These are phyloP conservation scores for Anaspis maculata DNA, from an alignment of 2,888 invertebrate genomes.

Conservation along the genomic window DNA sequence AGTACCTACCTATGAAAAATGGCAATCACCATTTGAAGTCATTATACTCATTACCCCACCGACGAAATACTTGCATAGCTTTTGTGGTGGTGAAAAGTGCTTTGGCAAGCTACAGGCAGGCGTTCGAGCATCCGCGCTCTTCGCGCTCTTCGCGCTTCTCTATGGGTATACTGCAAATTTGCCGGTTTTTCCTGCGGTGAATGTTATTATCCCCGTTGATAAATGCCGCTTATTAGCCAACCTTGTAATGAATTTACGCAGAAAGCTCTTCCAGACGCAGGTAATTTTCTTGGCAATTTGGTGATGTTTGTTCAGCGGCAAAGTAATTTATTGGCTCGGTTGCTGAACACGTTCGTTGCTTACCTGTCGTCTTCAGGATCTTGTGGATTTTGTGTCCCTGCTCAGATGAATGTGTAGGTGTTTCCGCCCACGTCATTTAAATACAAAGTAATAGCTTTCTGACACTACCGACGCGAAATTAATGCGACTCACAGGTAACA, in stretches of 20 bases:
- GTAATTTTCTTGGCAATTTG: slow-evolving; percentile 41
- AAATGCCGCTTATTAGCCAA: slow-evolving; percentile 38
- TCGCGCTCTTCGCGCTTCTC: no score
- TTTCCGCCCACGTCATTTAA: slow-evolving; percentile 16
- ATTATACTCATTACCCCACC: no score
- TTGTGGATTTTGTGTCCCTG: slow-evolving; percentile 5
- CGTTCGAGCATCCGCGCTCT: no score
- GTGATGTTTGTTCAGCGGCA: slow-evolving; percentile 37
- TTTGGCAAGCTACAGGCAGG: no score
- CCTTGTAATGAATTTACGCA: slow-evolving; percentile 36
- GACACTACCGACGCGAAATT: slow-evolving; percentile 16
- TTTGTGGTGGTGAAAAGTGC: no score
- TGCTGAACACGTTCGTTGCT: slow-evolving; percentile 16
- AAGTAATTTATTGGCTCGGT: slow-evolving; percentile 32
- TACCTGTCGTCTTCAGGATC: slow-evolving; percentile 11
- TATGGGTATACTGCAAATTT: no score
- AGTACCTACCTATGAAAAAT: no score
- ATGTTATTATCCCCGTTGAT: slow-evolving; percentile 20
- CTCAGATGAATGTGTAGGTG: slow-evolving; percentile 11
- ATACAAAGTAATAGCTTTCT: slow-evolving; percentile 15
- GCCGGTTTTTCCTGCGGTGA: slow-evolving; percentile 1
- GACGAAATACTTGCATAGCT: no score
- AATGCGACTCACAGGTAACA: slow-evolving; percentile 17
- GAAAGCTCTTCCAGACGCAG: slow-evolving; percentile 27
- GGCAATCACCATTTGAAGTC: no score